Evolutionary conservation across 2,888 invertebrate genomes (phyloP).

Genomic region (Omphaloscelis lunosa): DNA sequence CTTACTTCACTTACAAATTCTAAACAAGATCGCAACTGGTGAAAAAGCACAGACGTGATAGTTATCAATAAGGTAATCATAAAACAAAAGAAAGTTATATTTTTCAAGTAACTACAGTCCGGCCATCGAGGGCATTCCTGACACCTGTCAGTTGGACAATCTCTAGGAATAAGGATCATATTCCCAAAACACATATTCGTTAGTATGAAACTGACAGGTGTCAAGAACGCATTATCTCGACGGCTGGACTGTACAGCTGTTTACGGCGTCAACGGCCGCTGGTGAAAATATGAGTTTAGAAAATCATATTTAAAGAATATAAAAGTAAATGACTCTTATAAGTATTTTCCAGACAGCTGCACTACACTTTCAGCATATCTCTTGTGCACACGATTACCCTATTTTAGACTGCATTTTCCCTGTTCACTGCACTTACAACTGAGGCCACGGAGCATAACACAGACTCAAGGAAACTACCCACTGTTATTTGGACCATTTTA

Average conservation of each 20-base stretch:
- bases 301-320: not conserved
- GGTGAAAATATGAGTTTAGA: not conserved
- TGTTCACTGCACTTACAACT: conserved; percentile 34
- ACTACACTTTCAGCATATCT: not conserved
- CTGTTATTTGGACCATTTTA: conserved; percentile 26
- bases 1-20: not conserved
- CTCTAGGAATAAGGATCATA: too few relatives aligned
- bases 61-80: not conserved
- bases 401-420: conserved; percentile 44
- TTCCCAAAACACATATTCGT: too few relatives aligned
- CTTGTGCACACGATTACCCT: conserved; percentile 45
- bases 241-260: not conserved
- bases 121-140: too few relatives aligned
- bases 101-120: not conserved
- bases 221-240: too few relatives aligned
- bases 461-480: conserved; percentile 30
- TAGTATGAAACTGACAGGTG: too few relatives aligned
- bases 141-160: too few relatives aligned
- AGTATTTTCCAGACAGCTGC: not conserved
- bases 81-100: not conserved
- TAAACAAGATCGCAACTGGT: not conserved
- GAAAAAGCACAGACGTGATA: not conserved
- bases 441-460: conserved; percentile 29
- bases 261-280: not conserved
- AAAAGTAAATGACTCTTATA: not conserved